Percentiles rank a stretch among this genome's conserved stretches.
These are phyloP conservation scores for Coenobita brevimanus DNA, from an alignment of 1,140 invertebrate genomes.

Conservation along the genomic window DNA sequence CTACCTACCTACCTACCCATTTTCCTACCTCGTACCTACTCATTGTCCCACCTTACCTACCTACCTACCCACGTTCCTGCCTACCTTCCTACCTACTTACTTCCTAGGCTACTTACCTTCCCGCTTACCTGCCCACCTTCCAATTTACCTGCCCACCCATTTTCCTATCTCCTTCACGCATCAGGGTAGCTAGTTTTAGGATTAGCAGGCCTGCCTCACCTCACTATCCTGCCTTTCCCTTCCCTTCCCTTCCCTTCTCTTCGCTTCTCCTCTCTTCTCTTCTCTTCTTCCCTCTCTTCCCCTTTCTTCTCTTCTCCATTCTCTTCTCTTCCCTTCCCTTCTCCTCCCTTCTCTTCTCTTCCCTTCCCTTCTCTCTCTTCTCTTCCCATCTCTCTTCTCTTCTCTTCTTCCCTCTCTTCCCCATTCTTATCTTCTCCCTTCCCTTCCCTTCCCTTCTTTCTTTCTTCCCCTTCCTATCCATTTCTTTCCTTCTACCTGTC, in stretches of 20 bases:
- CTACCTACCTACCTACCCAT: too few relatives aligned
- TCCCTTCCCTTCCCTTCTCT: background rate
- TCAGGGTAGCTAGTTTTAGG: too few relatives aligned
- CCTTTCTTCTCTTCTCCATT: background rate
- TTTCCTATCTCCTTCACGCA: too few relatives aligned
- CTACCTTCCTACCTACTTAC: too few relatives aligned
- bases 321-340: background rate
- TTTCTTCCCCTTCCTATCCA: background rate
- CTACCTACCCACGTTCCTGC: too few relatives aligned
- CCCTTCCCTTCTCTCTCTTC: background rate
- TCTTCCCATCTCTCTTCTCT: background rate
- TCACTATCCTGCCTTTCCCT: background rate
- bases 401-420: background rate
- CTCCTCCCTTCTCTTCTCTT: background rate
- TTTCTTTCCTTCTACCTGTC: background rate
- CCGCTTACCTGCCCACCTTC: too few relatives aligned
- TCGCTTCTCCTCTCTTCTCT: background rate
- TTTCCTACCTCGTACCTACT: too few relatives aligned
- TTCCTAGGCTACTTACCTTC: too few relatives aligned
- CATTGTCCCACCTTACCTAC: too few relatives aligned
- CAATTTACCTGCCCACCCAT: too few relatives aligned
- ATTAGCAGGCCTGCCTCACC: too few relatives aligned
- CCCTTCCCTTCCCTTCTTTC: background rate
- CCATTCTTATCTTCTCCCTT: background rate
- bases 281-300: background rate